Base-by-base conservation (phyloP, 2,113 vertebrate species). In the Limanda limanda region DNA sequence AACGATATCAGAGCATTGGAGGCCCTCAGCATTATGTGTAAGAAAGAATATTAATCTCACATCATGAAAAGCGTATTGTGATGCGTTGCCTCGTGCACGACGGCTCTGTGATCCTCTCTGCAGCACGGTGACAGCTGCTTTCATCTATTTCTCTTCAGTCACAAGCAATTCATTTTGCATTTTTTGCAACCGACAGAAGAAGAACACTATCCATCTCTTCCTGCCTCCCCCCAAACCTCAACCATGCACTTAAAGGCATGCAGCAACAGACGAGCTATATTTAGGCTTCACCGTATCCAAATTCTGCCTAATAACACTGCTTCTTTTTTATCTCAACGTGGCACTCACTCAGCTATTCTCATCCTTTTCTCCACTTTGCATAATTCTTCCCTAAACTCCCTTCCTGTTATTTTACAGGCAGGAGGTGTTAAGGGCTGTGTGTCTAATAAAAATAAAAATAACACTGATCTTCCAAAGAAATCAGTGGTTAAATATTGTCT, bases 241-340 rank as follows among this genome's bases (percentile, higher is more conserved):
- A 0, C 71, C 81, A 71, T 79, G 17, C 74, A 62, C 76, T 81
- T 71, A 71, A 24, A 76, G 77, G 71, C 78, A 52, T 54, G 76
- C 81, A 80, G 81, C 82, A 90, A 92, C 85, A 86, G 62, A 83
- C 64, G 0, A 59, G 82, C 88, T 93, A 93, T 92, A 93, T 89
- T 91, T 91, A 94, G 83, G 59, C 73, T 24, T 40, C 8, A 15
- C 74, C 52, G 72, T 56, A 83, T 83, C 85, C 60, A 74, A 76
- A 82, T 57, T 78, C 78, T 75, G 78, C 82, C 82, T 83, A 81
- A 86, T 83, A 80, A 82, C 1, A 51, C 65, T 27, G 78, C 68
- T 69, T 73, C 59, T 66, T 78, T 79, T 70, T 65, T 54, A 76
- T 85, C 80, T 58, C 13, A 40, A 54, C 0, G 0, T 40, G 51